Evolutionary conservation across 2,888 invertebrate species (phyloP).

Genomic region (Andricus quercusramuli): DNA sequence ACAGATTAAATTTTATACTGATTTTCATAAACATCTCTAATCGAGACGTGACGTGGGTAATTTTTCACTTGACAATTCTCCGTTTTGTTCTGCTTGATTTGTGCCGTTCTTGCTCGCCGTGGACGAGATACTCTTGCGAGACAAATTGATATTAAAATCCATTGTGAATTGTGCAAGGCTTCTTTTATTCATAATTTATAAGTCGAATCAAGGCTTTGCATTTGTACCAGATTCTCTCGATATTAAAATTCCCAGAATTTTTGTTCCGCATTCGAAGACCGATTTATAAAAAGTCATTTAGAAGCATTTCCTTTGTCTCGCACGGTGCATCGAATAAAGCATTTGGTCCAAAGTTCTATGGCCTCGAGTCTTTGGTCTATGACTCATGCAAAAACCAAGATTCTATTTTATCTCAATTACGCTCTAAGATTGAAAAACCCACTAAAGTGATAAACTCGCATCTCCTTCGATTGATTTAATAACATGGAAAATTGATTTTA

Average conservation of each 20-base stretch:
- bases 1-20: constrained; percentile 15
- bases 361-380: constrained; percentile 29
- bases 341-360: constrained; percentile 55
- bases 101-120: constrained; percentile 19
- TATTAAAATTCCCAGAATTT: constrained; percentile 44
- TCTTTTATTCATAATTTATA: constrained; percentile 6
- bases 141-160: constrained; percentile 19
- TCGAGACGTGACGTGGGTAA: constrained; percentile 24
- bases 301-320: constrained; percentile 55
- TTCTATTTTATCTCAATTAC: neutral
- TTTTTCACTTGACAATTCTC: constrained; percentile 29
- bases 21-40: constrained; percentile 34
- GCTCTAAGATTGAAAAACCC: neutral
- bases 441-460: neutral
- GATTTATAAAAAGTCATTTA: constrained; percentile 25
- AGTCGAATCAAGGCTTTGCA: neutral
- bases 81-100: constrained; percentile 31
- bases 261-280: constrained; percentile 47
- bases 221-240: neutral
- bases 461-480: neutral
- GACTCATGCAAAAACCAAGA: constrained; percentile 27
- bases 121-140: constrained; percentile 18
- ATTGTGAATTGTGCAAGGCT: constrained; percentile 4
- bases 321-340: constrained; percentile 47
- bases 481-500: neutral